A percentile compares a stretch with the other conserved stretches of the same genome.
Evolutionary conservation across 2,797 vertebrate species (phyloP).

Genomic region (Yasuhikotakia modesta): DNA sequence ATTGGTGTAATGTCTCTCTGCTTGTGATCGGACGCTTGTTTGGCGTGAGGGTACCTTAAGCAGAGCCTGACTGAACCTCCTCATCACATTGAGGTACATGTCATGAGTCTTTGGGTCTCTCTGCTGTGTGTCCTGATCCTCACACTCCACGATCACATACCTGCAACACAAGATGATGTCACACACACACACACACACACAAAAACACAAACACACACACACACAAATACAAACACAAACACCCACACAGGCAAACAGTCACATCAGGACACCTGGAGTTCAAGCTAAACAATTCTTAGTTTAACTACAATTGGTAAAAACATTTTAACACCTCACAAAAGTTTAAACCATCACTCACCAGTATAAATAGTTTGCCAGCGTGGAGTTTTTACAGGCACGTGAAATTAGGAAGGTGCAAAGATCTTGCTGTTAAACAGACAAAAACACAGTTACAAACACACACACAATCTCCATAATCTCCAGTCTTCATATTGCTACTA

Average conservation of each 20-base stretch:
- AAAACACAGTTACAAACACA: neutral
- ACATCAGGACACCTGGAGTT: constrained; percentile 16
- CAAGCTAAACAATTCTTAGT: neutral
- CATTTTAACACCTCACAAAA: no score
- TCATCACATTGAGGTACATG: constrained; percentile 98
- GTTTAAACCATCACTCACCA: constrained; percentile 79
- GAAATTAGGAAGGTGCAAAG: constrained; percentile 98
- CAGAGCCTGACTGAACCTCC: constrained; percentile 94
- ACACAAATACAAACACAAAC: no score
- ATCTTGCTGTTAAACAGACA: constrained; percentile 82
- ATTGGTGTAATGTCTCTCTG: neutral
- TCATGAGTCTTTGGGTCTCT: constrained; percentile 96
- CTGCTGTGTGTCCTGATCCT: constrained; percentile 96
- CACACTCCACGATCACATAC: constrained; percentile 98
- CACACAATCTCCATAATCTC: neutral
- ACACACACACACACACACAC: neutral
- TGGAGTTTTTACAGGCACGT: constrained; percentile 96
- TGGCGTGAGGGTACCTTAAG: constrained; percentile 81
- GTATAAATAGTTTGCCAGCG: constrained; percentile 95
- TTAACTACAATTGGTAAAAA: neutral
- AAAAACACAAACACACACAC: no score
- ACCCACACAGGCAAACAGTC: neutral
- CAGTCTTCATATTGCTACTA: no score
- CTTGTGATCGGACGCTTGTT: neutral
- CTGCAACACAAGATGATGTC: constrained; percentile 66